A percentile compares a stretch with the other conserved stretches of the same genome.
Evolutionary conservation across 2,113 vertebrate species (phyloP).

Genomic region (Gallinago undulata): DNA sequence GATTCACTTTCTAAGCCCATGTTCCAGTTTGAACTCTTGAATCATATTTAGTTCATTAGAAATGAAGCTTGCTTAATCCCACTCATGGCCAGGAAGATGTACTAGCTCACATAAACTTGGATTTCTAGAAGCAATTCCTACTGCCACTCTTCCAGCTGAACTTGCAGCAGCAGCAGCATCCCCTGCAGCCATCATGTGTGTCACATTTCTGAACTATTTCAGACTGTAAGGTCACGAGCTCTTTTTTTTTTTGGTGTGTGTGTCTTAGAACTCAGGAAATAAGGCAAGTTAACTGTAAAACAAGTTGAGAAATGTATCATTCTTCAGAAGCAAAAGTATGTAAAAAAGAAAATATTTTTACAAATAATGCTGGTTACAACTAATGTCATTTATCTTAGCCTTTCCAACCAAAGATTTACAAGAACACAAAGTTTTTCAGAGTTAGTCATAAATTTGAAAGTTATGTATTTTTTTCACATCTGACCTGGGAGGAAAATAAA

Average conservation of each 20-base stretch:
- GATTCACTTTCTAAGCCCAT: background rate
- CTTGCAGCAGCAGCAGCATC: background rate
- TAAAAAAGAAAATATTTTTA: background rate
- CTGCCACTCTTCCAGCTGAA: background rate
- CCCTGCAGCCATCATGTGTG: background rate
- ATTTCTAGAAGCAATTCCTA: background rate
- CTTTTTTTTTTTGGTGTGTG: background rate
- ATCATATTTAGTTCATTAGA: background rate
- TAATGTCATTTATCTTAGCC: background rate
- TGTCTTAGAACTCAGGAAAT: background rate
- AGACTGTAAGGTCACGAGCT: background rate
- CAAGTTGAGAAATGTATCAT: background rate
- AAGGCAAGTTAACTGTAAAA: background rate
- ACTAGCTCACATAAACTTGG: background rate
- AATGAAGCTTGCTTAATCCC: background rate
- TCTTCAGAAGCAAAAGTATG: background rate
- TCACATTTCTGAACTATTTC: background rate
- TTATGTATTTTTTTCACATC: background rate
- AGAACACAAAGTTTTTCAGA: background rate
- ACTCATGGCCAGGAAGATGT: background rate
- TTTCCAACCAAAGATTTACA: background rate
- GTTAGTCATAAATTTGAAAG: background rate
- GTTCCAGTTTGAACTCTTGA: background rate
- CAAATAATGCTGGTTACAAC: background rate
- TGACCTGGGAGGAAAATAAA: background rate